Evolutionary conservation across 2,113 vertebrate genomes (phyloP), one percentile per base, ranked within the genome.

Genomic region (Passer montanus): DNA sequence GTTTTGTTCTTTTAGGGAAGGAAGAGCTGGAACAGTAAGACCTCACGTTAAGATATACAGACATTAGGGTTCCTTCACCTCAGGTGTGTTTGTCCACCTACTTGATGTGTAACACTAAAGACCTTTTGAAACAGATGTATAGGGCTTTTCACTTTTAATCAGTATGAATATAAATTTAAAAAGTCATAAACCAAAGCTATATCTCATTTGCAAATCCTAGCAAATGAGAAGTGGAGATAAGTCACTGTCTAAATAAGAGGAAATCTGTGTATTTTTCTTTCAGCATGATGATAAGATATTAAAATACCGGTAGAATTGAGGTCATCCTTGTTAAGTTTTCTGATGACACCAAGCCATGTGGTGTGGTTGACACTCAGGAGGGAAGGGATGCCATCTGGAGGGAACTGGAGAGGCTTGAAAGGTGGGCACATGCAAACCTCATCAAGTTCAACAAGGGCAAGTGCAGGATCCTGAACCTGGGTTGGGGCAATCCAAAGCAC

Each of bases 81-180:
- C 0, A 1, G 5, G 3, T 41, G 4, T 41, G 16, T 33, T 64
- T 85, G 47, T 39, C 39, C 30, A 4, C 39, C 55, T 44, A 0
- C 0, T 0, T 33, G 31, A 3, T 60, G 6, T 39, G 41, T 53
- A 39, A 55, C 18, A 46, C 14, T 28, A 33, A 55, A 59, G 14
- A 78, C 33, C 47, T 87, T 73, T 55, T 74, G 46, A 53, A 79
- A 49, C 11, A 62, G 12, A 6, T 24, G 4, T 0, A 0, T 33
- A 14, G 7, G 8, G 62, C 5, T 39, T 82, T 82, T 64, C 84
- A 26, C 30, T 68, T 93, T 55, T 23, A 37, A 66, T 30, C 19
- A 28, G 6, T 37, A 35, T 41, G 33, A 74, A 50, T 80, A 70
- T 39, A 46, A 73, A 66, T 50, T 7, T 46, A 19, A 37, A 15